Conservation (phyloP, 2,888 invertebrate genomes). For the Philhelius pedissequus region DNA sequence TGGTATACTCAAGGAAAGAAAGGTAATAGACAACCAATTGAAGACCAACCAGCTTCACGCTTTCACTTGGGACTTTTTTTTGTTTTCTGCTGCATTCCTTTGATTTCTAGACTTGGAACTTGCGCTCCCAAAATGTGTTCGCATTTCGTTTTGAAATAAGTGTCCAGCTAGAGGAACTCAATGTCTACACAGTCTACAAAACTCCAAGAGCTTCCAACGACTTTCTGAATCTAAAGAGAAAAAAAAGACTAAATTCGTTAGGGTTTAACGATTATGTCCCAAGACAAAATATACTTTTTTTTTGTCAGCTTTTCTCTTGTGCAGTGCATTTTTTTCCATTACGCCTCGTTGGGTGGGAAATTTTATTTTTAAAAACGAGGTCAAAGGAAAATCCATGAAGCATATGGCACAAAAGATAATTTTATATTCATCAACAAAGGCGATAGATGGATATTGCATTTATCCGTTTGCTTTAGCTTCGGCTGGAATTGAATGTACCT, state of each 20-base stretch:
- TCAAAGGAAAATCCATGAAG: constrained; percentile 41
- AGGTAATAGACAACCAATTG: constrained; percentile 17
- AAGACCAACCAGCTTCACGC: constrained; percentile 42
- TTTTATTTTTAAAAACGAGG: constrained; percentile 34
- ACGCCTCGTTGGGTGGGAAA: constrained; percentile 1
- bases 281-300: not conserved
- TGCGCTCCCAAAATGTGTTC: not conserved
- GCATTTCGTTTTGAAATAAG: not conserved
- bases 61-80: constrained; percentile 39
- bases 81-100: constrained; percentile 22
- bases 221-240: not conserved
- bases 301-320: not conserved
- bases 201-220: not conserved
- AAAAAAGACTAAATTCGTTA: not conserved
- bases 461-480: constrained; percentile 22
- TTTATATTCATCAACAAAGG: not conserved
- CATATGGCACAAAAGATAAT: constrained; percentile 9
- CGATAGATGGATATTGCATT: constrained; percentile 34
- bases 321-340: not conserved
- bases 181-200: constrained; percentile 19
- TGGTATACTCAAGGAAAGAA: not conserved
- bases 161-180: not conserved
- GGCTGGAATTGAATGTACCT: not conserved
- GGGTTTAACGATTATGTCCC: constrained; percentile 30
- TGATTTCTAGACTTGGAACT: not conserved